These are phyloP conservation scores for Avahi laniger DNA, from an alignment of 2,797 vertebrate species.

Conservation along the genomic window DNA sequence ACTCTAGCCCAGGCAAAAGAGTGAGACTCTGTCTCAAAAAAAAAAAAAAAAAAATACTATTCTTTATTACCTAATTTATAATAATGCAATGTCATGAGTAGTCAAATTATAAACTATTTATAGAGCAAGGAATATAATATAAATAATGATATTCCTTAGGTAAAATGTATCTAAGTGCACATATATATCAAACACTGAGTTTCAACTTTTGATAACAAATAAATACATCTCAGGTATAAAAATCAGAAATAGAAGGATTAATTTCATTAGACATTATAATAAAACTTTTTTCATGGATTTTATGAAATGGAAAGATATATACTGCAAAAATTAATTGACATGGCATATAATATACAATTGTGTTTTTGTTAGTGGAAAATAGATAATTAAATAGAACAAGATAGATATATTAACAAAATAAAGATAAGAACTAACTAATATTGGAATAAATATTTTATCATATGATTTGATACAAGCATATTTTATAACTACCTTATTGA, in stretches of 20 bases:
- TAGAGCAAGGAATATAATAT: neutral
- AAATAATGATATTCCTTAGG: neutral
- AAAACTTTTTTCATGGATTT: neutral
- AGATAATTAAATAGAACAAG: neutral
- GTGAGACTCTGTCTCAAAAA: no score
- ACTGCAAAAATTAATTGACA: slow-evolving; percentile 21
- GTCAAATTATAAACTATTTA: neutral
- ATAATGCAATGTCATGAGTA: neutral
- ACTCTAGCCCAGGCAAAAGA: no score
- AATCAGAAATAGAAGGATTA: neutral
- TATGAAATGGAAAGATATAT: slow-evolving; percentile 17
- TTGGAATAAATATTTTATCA: neutral
- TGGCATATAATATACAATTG: neutral
- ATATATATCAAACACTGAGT: neutral
- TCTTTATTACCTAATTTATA: slow-evolving; percentile 3
- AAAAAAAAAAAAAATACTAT: neutral
- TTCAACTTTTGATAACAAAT: neutral
- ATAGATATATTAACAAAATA: neutral
- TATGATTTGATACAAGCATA: slow-evolving; percentile 3
- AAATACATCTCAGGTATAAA: neutral
- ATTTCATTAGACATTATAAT: neutral
- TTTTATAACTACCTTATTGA: slow-evolving; percentile 27
- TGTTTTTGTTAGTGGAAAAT: slow-evolving; percentile 22
- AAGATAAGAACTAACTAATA: slow-evolving; percentile 6
- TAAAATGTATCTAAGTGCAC: neutral